Percentiles rank a stretch among this genome's conserved stretches.
Evolutionary conservation across 2,797 vertebrate genomes (phyloP).

Genomic region (Rhabdophis nuchalis): DNA sequence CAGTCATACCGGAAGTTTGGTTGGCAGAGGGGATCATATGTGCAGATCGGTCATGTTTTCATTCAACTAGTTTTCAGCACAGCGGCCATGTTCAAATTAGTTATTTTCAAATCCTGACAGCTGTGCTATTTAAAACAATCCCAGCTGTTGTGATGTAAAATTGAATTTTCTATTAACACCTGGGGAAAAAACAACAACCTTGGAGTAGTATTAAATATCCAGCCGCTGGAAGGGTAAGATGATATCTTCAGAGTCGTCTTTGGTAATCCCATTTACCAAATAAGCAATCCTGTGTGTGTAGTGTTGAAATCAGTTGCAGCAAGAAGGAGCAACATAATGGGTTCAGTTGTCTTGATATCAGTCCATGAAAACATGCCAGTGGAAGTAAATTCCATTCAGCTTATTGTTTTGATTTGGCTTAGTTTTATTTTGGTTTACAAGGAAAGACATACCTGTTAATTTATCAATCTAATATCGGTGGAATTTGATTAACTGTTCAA

Average conservation of each 20-base stretch:
- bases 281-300: not conserved
- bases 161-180: conserved; percentile 66
- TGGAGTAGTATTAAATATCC: conserved; percentile 48
- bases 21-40: conserved; percentile 6
- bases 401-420: not conserved
- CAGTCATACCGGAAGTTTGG: not conserved
- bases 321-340: conserved; percentile 15
- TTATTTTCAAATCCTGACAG: conserved; percentile 62
- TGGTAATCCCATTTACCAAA: conserved; percentile 47
- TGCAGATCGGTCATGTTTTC: conserved; percentile 40
- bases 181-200: conserved; percentile 53
- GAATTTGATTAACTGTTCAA: not conserved
- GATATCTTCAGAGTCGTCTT: conserved; percentile 47
- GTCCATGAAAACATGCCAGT: not conserved
- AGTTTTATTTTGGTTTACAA: not conserved
- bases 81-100: conserved; percentile 52
- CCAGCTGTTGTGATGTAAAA: conserved; percentile 62
- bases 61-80: conserved; percentile 47
- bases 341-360: conserved; percentile 2
- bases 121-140: conserved; percentile 60
- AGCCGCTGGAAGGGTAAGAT: conserved; percentile 49
- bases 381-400: not conserved
- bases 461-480: not conserved
- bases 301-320: conserved; percentile 24
- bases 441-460: not conserved